A percentile compares a stretch with the other conserved stretches of the same genome.
Conservation (phyloP, 2,888 invertebrate species). For the Gibbula magus region DNA sequence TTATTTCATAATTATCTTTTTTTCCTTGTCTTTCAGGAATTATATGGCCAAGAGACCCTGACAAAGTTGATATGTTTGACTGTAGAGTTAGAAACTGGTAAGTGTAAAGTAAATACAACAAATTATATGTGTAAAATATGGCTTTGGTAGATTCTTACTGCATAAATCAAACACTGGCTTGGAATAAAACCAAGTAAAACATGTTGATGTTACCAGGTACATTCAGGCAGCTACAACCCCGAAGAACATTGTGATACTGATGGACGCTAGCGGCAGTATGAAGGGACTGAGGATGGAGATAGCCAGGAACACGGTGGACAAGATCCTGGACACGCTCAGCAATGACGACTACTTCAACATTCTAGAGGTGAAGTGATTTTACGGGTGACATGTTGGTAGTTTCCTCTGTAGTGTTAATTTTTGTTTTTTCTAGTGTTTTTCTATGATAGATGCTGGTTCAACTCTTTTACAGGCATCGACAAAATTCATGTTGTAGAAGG, state of each 20-base stretch:
- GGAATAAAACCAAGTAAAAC: no score
- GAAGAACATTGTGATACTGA: constrained; percentile 95
- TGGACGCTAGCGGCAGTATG: constrained; percentile 98
- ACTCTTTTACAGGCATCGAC: no score
- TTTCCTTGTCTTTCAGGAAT: constrained; percentile 77
- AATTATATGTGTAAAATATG: no score
- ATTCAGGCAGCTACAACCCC: constrained; percentile 98
- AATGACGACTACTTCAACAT: constrained; percentile 99
- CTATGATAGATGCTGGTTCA: no score
- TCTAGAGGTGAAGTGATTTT: constrained; percentile 78
- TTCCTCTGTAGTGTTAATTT: no score
- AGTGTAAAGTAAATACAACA: constrained; percentile 15
- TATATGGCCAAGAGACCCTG: constrained; percentile 79
- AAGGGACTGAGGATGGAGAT: constrained; percentile 92
- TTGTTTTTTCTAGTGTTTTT: no score
- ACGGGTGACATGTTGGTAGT: no score
- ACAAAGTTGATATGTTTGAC: constrained; percentile 86
- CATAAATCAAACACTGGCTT: no score
- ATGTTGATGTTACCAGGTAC: constrained; percentile 78
- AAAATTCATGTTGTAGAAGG: no score
- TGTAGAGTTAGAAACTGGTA: constrained; percentile 92
- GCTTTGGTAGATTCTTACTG: background rate
- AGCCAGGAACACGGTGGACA: constrained; percentile 89
- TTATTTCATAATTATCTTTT: background rate
- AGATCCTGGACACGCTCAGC: constrained; percentile 93